A percentile compares a stretch with the other conserved stretches of the same genome.
These are phyloP conservation scores for Ceuthmochares aereus DNA, from an alignment of 2,113 vertebrate species.

Conservation along the genomic window DNA sequence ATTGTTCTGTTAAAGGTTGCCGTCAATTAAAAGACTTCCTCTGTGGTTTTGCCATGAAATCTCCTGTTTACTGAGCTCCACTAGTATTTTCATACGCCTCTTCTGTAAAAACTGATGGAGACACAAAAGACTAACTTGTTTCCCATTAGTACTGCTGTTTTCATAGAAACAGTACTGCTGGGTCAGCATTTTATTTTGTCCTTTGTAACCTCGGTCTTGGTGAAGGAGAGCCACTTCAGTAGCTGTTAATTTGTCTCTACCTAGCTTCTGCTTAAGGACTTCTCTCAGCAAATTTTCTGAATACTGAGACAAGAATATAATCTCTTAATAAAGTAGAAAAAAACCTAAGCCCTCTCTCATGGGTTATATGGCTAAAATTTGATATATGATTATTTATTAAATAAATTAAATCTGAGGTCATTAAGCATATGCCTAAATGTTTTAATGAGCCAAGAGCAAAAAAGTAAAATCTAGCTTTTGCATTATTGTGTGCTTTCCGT, in stretches of 20 bases:
- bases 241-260: background rate
- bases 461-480: slow-evolving; percentile 22
- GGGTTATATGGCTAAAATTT: slow-evolving; percentile 28
- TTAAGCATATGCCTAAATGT: slow-evolving; percentile 54
- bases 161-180: background rate
- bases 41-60: background rate
- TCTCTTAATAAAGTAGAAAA: background rate
- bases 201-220: background rate
- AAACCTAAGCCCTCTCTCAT: background rate
- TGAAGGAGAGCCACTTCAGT: slow-evolving; percentile 24
- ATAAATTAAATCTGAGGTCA: slow-evolving; percentile 49
- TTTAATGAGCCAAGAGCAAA: slow-evolving; percentile 41
- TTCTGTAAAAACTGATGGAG: slow-evolving; percentile 12
- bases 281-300: background rate
- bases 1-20: background rate
- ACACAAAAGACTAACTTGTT: background rate
- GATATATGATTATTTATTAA: background rate
- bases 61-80: slow-evolving; percentile 20
- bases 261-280: slow-evolving; percentile 21
- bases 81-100: background rate
- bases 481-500: slow-evolving; percentile 48
- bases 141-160: background rate
- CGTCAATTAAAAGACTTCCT: slow-evolving; percentile 10
- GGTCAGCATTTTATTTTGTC: background rate
- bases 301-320: background rate